These are phyloP conservation scores for Calameuta idolon DNA, from an alignment of 2,888 invertebrate genomes.

Conservation along the genomic window DNA sequence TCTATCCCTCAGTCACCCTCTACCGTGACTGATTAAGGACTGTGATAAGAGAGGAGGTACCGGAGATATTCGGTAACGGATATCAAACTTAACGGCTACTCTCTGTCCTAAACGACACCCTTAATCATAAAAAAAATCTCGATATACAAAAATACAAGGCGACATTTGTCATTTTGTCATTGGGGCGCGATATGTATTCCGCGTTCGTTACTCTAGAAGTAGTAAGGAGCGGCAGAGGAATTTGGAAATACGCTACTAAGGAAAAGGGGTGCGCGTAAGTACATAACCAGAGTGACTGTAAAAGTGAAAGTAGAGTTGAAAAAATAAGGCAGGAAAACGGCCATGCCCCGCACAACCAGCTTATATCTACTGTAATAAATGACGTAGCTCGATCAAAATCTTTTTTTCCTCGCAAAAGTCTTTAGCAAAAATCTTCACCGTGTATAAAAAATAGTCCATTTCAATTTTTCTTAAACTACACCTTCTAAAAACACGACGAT, in stretches of 20 bases:
- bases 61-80: constrained; percentile 31
- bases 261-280: neutral
- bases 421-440: too few species aligned
- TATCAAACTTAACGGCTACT: constrained; percentile 38
- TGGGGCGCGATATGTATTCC: neutral
- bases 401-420: too few species aligned
- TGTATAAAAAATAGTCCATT: too few species aligned
- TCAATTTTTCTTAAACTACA: too few species aligned
- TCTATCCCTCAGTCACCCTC: neutral
- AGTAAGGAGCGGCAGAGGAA: neutral
- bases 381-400: too few species aligned
- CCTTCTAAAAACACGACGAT: too few species aligned
- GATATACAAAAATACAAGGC: constrained; percentile 63
- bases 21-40: neutral
- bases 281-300: neutral
- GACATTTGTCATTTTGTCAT: neutral
- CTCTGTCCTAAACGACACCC: constrained; percentile 44
- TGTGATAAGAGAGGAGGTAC: constrained; percentile 35
- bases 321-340: neutral
- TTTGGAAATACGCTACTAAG: neutral
- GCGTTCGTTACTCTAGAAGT: neutral
- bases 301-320: neutral
- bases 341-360: too few species aligned
- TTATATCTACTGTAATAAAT: too few species aligned
- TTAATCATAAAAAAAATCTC: constrained; percentile 57